Evolutionary conservation across 2,888 invertebrate genomes (phyloP), one percentile per base, ranked within the genome.

Genomic region (Argynnis bischoffii): DNA sequence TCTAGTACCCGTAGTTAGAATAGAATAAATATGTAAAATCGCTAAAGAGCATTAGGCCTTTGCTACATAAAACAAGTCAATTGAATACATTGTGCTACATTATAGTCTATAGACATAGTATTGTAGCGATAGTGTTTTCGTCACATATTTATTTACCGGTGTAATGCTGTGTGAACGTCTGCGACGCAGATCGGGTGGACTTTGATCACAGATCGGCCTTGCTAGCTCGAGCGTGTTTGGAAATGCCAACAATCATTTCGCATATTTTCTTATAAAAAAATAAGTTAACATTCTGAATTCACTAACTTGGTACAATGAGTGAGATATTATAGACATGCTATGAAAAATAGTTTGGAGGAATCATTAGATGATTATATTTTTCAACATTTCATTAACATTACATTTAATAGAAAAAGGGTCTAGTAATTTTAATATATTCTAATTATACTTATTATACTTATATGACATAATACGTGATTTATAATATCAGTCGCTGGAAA

Each of bases 191-290:
- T 75, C 72, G 72, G 72, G 71, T 84, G 88, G 86, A 89, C 89
- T 89, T 89, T 85, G 88, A 21, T 63, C 26, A 5, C 26, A 26
- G 26, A 26, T 26, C 87, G 84, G 77, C 89, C 89, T 89, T 87
- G 84, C 74, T 75, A 75, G 76, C 77, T 78, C 77, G 78, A 72
- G 74, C 76, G 74, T 73, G 76, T 79, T 78, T 80, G 74, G 77
- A 77, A 78, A 81, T 78, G 75, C 74, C 75, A 79, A 67, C 74
- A 69, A 67, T 76, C 77, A 75, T 77, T 81, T 74, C 75, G 70
- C 64, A 57, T 67, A 66, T 66, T 64, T 69, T 70, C 55, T 63
- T 66, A 47, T 55, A 51, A 51, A 47, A 60, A 48, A 66, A 63
- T 55, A 51, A 66, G 35, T 50, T 31, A n/a, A 61, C 14, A 35